Evolutionary conservation across 2,113 vertebrate genomes (phyloP).

Genomic region (Willisornis vidua): DNA sequence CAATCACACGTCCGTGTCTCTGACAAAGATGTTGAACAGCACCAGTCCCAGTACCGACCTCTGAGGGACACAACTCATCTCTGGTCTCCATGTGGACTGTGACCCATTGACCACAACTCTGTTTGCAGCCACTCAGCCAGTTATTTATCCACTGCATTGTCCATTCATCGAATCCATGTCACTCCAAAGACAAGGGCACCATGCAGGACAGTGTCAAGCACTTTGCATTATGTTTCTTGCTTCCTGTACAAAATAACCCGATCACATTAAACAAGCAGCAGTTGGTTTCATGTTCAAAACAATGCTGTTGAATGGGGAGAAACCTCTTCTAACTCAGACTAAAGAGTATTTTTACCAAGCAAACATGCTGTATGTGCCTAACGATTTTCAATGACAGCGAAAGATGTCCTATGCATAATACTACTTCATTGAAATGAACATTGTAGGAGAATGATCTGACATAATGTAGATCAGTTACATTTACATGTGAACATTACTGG

Average conservation of each 20-base stretch:
- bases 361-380: neutral
- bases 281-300: neutral
- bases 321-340: neutral
- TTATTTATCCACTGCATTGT: neutral
- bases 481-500: neutral
- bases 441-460: neutral
- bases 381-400: neutral
- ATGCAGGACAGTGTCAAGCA: neutral
- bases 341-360: neutral
- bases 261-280: neutral
- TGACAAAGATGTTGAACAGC: neutral
- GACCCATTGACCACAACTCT: neutral
- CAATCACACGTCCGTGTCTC: accelerated
- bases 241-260: accelerated
- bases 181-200: neutral
- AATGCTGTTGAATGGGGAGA: neutral
- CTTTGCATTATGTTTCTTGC: neutral
- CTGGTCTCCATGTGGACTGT: neutral
- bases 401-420: neutral
- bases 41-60: too few relatives aligned
- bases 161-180: neutral
- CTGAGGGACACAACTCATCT: too few relatives aligned
- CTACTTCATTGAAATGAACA: neutral
- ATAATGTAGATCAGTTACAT: neutral
- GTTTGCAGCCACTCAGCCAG: neutral